phyloP scores from a whole-genome alignment of 2,888 invertebrate species.

The Bombyx huttoni region DNA sequence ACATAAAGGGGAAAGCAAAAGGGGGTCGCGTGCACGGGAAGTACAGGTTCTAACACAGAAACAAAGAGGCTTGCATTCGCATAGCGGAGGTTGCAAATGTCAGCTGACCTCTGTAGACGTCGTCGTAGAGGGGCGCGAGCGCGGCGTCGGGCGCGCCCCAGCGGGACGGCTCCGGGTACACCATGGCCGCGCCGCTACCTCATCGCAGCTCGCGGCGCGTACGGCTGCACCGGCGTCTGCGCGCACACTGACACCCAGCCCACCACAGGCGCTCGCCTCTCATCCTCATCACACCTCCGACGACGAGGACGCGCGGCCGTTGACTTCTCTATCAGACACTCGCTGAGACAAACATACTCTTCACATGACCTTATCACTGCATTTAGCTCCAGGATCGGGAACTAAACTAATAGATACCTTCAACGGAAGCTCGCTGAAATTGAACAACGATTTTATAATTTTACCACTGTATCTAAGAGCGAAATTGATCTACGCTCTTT shows the following conservation, averaged over 20 bases:
- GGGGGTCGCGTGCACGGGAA: slow-evolving; percentile 2
- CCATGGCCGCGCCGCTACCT: slow-evolving; percentile 64
- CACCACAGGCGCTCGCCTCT: slow-evolving; percentile 8
- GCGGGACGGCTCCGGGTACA: slow-evolving; percentile 75
- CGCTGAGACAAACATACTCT: background rate
- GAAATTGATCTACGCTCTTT: no score
- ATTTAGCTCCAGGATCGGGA: background rate
- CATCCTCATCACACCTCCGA: slow-evolving; percentile 8
- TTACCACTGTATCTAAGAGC: no score
- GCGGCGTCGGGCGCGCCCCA: slow-evolving; percentile 75
- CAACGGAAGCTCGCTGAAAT: no score
- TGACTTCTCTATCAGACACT: background rate
- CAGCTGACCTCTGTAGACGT: slow-evolving; percentile 76
- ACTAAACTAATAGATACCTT: no score
- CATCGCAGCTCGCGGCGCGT: slow-evolving; percentile 36
- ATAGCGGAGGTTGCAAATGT: slow-evolving; percentile 27
- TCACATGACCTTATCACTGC: background rate
- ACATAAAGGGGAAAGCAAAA: background rate
- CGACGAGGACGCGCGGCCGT: slow-evolving; percentile 5
- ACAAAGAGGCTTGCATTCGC: slow-evolving; percentile 31
- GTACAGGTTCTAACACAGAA: slow-evolving; percentile 15
- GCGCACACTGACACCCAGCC: slow-evolving; percentile 44
- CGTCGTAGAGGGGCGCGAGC: slow-evolving; percentile 77
- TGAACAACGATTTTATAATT: no score
- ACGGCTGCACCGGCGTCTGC: slow-evolving; percentile 58